A percentile compares a stretch with the other conserved stretches of the same genome.
Conservation (phyloP, 2,797 vertebrate genomes). For the Acrocephalus scirpaceus region DNA sequence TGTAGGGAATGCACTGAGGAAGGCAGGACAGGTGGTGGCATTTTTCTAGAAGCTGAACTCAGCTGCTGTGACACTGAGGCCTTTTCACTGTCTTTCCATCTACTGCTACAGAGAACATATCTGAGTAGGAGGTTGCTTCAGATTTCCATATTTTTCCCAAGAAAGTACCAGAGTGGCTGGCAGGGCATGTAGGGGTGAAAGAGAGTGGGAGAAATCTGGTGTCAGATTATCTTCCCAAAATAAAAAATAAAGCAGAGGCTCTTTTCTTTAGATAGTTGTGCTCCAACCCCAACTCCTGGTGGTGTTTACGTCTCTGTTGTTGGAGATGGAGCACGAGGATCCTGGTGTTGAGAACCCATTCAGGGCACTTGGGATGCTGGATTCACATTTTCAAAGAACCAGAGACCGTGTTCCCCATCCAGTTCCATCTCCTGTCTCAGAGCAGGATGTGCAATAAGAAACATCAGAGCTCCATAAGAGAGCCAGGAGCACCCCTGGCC, state of each 20-base stretch:
- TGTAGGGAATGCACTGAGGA: not conserved
- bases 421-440: not conserved
- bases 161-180: not conserved
- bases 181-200: not conserved
- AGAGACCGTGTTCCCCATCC: not conserved
- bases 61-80: not conserved
- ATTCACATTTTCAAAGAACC: not conserved
- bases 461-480: not conserved
- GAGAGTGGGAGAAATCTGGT: not conserved
- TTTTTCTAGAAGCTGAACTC: not conserved
- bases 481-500: not conserved
- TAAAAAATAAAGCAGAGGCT: not conserved
- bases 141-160: not conserved
- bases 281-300: not conserved
- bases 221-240: not conserved
- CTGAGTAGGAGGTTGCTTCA: not conserved
- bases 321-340: not conserved
- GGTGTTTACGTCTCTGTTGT: not conserved
- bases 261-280: not conserved
- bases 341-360: not conserved
- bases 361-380: not conserved
- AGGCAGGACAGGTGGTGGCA: not conserved
- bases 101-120: not conserved
- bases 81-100: not conserved
- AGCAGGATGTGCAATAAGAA: rapidly evolving